Conservation (phyloP, 2,888 invertebrate genomes). For the Uloborus plumipes region DNA sequence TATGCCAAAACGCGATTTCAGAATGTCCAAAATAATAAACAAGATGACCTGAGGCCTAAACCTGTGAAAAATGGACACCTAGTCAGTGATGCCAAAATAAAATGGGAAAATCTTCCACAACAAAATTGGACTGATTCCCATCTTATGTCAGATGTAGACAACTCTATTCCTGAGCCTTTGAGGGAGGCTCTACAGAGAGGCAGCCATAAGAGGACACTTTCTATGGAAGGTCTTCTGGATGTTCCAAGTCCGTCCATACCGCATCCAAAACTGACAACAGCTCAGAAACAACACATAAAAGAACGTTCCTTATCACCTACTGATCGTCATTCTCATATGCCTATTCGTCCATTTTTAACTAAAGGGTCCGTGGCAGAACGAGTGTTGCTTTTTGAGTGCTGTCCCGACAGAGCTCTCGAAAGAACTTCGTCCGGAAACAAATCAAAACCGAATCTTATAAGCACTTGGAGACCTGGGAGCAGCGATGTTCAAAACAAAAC, state of each 20-base stretch:
- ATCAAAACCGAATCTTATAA: conserved; percentile 63
- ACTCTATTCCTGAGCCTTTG: conserved; percentile 15
- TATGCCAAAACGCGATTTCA: conserved; percentile 79
- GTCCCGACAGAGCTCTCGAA: conserved; percentile 73
- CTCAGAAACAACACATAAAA: conserved; percentile 75
- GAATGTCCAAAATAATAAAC: conserved; percentile 72
- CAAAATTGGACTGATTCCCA: conserved; percentile 44
- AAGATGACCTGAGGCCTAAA: conserved; percentile 69
- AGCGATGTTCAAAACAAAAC: conserved; percentile 73
- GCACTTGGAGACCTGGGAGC: conserved; percentile 72
- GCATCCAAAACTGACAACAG: conserved; percentile 78
- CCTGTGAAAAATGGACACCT: conserved; percentile 72
- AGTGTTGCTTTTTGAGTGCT: conserved; percentile 90
- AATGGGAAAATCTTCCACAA: conserved; percentile 58
- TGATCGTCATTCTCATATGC: conserved; percentile 70
- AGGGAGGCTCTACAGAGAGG: conserved; percentile 31
- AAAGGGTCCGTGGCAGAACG: conserved; percentile 91
- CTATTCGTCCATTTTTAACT: conserved; percentile 87
- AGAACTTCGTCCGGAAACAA: conserved; percentile 46
- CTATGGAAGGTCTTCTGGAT: conserved; percentile 52
- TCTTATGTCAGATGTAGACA: conserved; percentile 32
- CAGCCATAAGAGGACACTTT: conserved; percentile 31
- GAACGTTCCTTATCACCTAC: conserved; percentile 66
- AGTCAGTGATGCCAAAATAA: conserved; percentile 63
- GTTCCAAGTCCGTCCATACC: conserved; percentile 74